phyloP scores from a whole-genome alignment of 2,113 vertebrate species.

The Eidolon helvum region DNA sequence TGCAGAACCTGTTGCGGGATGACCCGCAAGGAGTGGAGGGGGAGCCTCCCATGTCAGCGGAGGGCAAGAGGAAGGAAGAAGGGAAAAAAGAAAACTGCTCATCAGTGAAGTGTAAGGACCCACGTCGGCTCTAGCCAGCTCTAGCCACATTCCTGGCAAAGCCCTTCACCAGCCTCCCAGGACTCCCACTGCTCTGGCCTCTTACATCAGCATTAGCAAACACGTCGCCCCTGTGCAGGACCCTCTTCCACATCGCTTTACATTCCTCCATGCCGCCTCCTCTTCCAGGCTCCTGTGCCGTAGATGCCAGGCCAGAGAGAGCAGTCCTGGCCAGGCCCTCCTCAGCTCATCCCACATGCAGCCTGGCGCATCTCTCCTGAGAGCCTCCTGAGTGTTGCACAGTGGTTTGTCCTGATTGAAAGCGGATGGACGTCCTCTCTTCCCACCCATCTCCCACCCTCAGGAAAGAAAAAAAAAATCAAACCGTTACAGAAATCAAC shows the following conservation, averaged over 20 bases:
- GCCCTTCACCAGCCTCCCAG: not conserved
- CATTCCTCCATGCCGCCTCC: accelerated
- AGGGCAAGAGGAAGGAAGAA: not conserved
- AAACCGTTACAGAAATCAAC: conserved; percentile 76
- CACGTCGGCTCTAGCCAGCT: not conserved
- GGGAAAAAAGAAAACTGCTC: not conserved
- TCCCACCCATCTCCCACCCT: not conserved
- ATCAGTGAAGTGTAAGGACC: not conserved
- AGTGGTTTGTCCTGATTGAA: conserved; percentile 63
- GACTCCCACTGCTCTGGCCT: not conserved
- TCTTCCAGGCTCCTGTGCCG: not conserved
- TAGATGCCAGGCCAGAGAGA: not conserved
- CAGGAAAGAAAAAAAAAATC: not conserved
- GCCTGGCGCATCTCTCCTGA: accelerated
- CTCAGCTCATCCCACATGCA: accelerated
- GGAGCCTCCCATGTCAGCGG: not conserved
- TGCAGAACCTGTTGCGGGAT: not conserved
- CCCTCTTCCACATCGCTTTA: accelerated
- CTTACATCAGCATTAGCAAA: not conserved
- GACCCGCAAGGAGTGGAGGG: not conserved
- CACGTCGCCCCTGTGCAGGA: accelerated
- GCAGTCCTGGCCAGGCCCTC: not conserved
- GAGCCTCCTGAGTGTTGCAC: conserved; percentile 66
- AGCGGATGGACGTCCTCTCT: conserved; percentile 7
- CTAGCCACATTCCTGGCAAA: not conserved